A percentile compares a stretch with the other conserved stretches of the same genome.
Evolutionary conservation across 2,888 invertebrate genomes (phyloP).

Genomic region (Andrena haemorrhoa): DNA sequence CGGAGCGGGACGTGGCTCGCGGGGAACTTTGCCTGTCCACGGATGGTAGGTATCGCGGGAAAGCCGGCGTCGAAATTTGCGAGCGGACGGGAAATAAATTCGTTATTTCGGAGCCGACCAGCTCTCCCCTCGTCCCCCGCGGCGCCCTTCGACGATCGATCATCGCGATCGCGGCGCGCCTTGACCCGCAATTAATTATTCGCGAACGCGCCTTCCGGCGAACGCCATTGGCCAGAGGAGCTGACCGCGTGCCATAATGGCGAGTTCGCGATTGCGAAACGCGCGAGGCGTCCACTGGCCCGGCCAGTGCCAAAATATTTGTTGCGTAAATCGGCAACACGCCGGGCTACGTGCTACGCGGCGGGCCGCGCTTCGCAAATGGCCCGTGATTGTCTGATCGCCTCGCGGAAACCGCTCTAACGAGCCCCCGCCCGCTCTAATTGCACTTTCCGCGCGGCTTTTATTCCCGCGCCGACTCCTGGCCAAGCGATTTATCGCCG

Average conservation of each 20-base stretch:
- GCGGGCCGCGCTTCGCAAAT: conserved; percentile 44
- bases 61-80: background rate
- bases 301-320: conserved; percentile 70
- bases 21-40: conserved; percentile 31
- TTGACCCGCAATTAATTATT: conserved; percentile 74
- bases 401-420: conserved; percentile 37
- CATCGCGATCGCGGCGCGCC: conserved; percentile 42
- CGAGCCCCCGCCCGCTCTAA: conserved; percentile 5
- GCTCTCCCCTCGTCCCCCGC: background rate
- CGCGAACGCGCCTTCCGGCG: conserved; percentile 58
- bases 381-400: conserved; percentile 63
- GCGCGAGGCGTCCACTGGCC: conserved; percentile 45
- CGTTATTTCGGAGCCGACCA: background rate
- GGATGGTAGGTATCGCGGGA: conserved; percentile 15
- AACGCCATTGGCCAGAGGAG: conserved; percentile 41
- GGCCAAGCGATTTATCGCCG: background rate
- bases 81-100: background rate
- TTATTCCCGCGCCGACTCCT: background rate
- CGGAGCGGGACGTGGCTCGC: conserved; percentile 20
- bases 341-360: conserved; percentile 36
- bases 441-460: background rate
- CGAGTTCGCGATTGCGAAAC: conserved; percentile 69
- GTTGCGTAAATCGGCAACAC: conserved; percentile 64
- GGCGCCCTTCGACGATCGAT: background rate
- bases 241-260: conserved; percentile 42